phyloP scores from a whole-genome alignment of 2,888 invertebrate genomes.

The Malthinus seriepunctatus region DNA sequence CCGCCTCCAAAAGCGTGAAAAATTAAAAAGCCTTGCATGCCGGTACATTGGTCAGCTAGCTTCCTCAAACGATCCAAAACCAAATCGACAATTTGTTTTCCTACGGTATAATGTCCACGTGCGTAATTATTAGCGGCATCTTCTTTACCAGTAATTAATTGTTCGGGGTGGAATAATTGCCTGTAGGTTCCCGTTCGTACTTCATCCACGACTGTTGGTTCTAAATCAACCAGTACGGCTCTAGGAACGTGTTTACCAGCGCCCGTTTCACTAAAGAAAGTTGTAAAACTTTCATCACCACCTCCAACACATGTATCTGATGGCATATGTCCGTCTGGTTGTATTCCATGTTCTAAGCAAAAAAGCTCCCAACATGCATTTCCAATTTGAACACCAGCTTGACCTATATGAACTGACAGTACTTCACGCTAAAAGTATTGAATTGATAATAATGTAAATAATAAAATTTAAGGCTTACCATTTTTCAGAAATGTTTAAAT shows the following conservation, averaged over 20 bases:
- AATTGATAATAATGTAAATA: too few relatives aligned
- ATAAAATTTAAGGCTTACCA: too few relatives aligned
- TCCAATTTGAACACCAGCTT: not conserved
- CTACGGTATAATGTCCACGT: slow-evolving; percentile 47
- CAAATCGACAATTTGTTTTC: slow-evolving; percentile 62
- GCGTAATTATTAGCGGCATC: slow-evolving; percentile 1
- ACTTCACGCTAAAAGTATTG: slow-evolving; percentile 1
- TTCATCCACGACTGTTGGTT: slow-evolving; percentile 52
- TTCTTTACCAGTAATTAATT: slow-evolving; percentile 58
- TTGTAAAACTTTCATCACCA: slow-evolving; percentile 58
- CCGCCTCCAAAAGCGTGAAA: slow-evolving; percentile 60
- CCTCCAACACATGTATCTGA: not conserved
- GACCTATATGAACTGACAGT: not conserved
- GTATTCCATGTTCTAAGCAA: not conserved
- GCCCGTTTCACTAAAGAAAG: slow-evolving; percentile 76
- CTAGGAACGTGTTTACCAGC: not conserved
- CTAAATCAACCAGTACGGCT: not conserved
- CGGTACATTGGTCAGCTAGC: not conserved
- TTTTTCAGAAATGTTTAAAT: too few relatives aligned
- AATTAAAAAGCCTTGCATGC: not conserved
- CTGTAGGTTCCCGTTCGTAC: slow-evolving; percentile 68
- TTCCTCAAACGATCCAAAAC: not conserved
- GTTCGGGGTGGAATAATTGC: slow-evolving; percentile 64
- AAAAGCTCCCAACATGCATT: not conserved
- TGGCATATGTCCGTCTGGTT: slow-evolving; percentile 30